Conservation (phyloP, 1,140 invertebrate genomes). For the Streblospio benedicti region DNA sequence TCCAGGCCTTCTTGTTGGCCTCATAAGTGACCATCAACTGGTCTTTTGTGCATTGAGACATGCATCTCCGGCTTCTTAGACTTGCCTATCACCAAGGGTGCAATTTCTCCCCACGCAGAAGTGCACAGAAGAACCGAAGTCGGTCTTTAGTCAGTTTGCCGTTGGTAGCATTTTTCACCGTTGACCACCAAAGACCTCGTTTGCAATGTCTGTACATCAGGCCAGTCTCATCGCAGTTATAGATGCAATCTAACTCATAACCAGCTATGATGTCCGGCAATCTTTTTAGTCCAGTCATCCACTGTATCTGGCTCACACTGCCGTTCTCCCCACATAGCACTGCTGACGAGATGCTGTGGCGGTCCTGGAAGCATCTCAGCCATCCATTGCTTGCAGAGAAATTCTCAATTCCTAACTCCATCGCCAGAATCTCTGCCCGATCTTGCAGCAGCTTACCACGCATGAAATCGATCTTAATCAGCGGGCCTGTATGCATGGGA, state of each 20-base stretch:
- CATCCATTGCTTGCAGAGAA: not conserved
- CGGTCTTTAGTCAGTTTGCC: no score
- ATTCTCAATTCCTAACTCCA: not conserved
- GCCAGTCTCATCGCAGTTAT: slow-evolving; percentile 26
- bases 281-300: not conserved
- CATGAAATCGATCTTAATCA: no score
- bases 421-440: not conserved
- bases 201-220: slow-evolving; percentile 25
- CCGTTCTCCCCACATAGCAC: not conserved
- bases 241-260: slow-evolving; percentile 21
- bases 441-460: not conserved
- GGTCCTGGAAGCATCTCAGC: not conserved
- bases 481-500: no score
- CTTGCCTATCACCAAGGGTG: no score
- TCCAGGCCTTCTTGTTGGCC: no score
- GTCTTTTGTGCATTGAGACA: no score
- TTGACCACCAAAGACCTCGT: no score
- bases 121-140: no score
- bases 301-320: not conserved
- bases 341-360: not conserved
- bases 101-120: no score
- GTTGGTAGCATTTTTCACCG: no score
- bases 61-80: no score
- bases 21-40: no score
- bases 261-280: slow-evolving; percentile 3